Base-by-base conservation (phyloP, 2,113 vertebrate species). In the Gavialis gangeticus region DNA sequence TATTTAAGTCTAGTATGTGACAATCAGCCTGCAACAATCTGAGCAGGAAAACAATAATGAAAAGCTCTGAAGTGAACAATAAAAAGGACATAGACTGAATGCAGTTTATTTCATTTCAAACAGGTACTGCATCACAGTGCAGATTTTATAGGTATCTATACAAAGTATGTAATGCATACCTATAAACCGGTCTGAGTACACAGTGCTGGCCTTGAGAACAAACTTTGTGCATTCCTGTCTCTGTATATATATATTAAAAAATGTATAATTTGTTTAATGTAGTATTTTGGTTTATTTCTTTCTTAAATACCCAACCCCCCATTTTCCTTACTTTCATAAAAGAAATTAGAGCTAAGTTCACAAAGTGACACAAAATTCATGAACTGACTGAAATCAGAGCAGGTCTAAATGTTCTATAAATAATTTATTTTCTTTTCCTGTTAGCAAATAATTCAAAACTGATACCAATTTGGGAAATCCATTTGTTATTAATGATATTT, bases 11-110 rank as follows among this genome's bases (percentile, higher is more conserved):
- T 85, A 81, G 16, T 28, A 60, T 69, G 69, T 79, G 88, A 90
- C 0, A 0, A 63, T n/a, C 0, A 0, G 1, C 1, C 6, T 19
- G 81, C 30, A 91, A 81, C 69, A 90, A 96, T 89, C 30, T 64
- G 57, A 85, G 28, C 25, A 69, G 5, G 12, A 75, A 90, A 79
- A 82, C 6, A 90, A 76, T 28, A 91, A 67, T 18, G 84, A 91
- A 92, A 86, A 14, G 28, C 2, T 67, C 66, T 82, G 21, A 88
- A 63, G 3, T 56, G 25, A 87, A 57, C 60, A 81, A 34, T 82
- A 84, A 91, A 93, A 90, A 37, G 16, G 0, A 3, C 17, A 73
- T 56, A 34, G 91, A 90, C 82, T 30, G 79, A 91, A 71, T 28
- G 13, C 19, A 85, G 2, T 1, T 57, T 73, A 0, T 82, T 84